Evolutionary conservation across 2,888 invertebrate genomes (phyloP), one percentile per base, ranked within the genome.

Genomic region (Hoplodrina blanda): DNA sequence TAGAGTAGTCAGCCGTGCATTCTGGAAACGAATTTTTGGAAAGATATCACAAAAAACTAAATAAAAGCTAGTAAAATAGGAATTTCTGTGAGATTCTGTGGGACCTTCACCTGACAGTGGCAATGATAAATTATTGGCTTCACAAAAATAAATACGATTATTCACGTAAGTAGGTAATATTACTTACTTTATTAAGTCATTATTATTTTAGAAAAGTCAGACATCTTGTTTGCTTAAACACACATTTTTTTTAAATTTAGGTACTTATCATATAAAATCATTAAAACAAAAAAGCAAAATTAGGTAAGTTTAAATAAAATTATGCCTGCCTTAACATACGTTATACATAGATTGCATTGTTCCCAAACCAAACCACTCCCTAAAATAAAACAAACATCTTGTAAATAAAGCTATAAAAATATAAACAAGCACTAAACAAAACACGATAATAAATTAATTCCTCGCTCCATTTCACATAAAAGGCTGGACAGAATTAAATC

Each of bases 401-500:
- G 46, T 53, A 69, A 80, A 80, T 77, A 73, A 72, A 82, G 63
- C 66, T 69, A 73, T 81, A 67, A 60, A 69, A 76, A 53, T 46
- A 56, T 33, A 55, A 41, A 41, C 55, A 60, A 67, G 62, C 54
- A 75, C 61, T 59, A 75, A 79, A 80, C 60, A 80, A 62, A 65
- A 78, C 63, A 63, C 65, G 60, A 62, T 55, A 72, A 30, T 66
- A 80, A 83, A 82, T 77, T 73, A 82, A 79, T 72, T 69, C 75
- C 20, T 7, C 71, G 61, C 77, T 67, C 61, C 71, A 62, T 67
- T 69, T 41, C 74, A 73, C 72, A 73, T 80, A 81, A 67, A 84
- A 74, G 76, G 61, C 70, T 62, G 78, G 74, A 76, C 83, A 80
- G 87, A 91, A 94, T 94, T 92, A 94, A 93, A 92, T 92, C 92